Conservation (phyloP, 37 sponge, comb jelly and placozoan species). For the Mnemiopsis leidyi region DNA sequence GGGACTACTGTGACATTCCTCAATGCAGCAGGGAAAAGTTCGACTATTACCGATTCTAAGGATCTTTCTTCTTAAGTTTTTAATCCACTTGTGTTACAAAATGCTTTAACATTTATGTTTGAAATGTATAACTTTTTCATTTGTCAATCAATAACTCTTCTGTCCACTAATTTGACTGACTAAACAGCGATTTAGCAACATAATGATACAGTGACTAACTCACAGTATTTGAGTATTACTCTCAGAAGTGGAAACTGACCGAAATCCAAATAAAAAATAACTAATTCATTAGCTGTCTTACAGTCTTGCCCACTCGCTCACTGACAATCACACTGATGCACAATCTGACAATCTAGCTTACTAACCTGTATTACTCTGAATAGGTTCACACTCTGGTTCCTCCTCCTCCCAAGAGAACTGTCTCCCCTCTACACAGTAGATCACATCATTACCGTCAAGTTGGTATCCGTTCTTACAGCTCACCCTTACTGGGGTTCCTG, state of each 20-base stretch:
- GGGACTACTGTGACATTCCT: slow-evolving; percentile 25
- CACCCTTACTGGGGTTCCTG: not conserved
- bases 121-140: not conserved
- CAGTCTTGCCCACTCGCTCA: no score
- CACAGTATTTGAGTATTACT: no score
- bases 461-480: not conserved
- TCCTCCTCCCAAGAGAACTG: not conserved
- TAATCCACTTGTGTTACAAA: no score
- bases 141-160: not conserved
- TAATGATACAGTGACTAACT: no score
- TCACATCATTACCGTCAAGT: not conserved
- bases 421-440: not conserved
- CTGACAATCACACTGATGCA: no score
- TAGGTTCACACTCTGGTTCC: not conserved
- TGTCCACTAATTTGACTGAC: no score
- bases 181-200: no score
- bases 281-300: not conserved
- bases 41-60: slow-evolving; percentile 50
- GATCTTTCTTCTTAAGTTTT: no score
- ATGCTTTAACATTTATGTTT: not conserved
- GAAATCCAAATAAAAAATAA: no score
- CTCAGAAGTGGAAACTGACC: no score
- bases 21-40: slow-evolving; percentile 22
- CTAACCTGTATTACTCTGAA: not conserved
- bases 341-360: not conserved